Base-by-base conservation (phyloP, 2,888 invertebrate genomes). In the Caenorhabditis virilis region DNA sequence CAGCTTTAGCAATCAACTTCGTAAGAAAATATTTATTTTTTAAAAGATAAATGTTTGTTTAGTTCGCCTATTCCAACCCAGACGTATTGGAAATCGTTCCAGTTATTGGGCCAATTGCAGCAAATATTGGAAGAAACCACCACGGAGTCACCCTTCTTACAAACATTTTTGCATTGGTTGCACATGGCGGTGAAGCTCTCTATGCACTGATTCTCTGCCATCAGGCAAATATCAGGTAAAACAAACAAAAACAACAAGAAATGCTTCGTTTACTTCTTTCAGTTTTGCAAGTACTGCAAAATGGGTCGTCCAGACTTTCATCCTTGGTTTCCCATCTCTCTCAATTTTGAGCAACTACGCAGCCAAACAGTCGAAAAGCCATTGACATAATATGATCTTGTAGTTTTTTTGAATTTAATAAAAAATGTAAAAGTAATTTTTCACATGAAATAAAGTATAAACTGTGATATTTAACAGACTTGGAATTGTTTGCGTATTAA, bases 281-380 rank as follows among this genome's bases (percentile, higher is more conserved):
- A 73, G 73, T 18, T 70, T 70, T 53, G 72, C 70, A n/a, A 69
- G 74, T 27, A 56, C 76, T 5, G 69, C 76, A 39, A 78, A 79
- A 54, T 80, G 79, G 80, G 72, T 76, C 52, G 38, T 76, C 7
- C 80, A 80, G 49, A 80, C 80, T 11, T 75, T 79, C 60, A 64
- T 80, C 38, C 50, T 80, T 48, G 80, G 80, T 1, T 80, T 76
- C 58, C 78, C 80, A 16, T 80, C 80, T 2, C 69, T 80, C n/a
- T 42, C 54, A 6, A 69, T 73, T 39, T 58, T 78, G 22, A 41
- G 26, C 18, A 54, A 45, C 13, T 61, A 53, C 35, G 57, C 51
- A 13, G 27, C 42, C 9, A 60, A 52, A 16, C 55, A 59, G 30
- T 23, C 51, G 15, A 65, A 65, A 47, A 51, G 52, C 48, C 56